A percentile compares a stretch with the other conserved stretches of the same genome.
Conservation (phyloP, 2,113 vertebrate species). For the Indri indri region DNA sequence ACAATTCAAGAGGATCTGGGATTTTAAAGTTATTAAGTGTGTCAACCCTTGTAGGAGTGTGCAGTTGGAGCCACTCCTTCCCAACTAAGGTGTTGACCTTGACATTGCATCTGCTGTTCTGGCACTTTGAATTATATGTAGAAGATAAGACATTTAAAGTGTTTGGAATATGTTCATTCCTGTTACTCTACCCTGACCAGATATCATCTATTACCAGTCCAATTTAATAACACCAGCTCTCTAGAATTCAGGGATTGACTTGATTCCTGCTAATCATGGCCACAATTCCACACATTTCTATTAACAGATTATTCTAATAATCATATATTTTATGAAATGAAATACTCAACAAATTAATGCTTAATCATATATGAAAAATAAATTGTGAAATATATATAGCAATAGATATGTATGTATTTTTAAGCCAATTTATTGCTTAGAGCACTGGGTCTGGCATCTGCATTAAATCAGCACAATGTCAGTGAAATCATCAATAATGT, state of each 20-base stretch:
- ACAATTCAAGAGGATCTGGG: too few relatives aligned
- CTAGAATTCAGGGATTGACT: too few relatives aligned
- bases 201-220: too few relatives aligned
- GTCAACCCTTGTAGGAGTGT: neutral
- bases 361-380: neutral
- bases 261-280: too few relatives aligned
- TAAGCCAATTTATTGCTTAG: neutral
- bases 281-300: too few relatives aligned
- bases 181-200: too few relatives aligned
- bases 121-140: neutral
- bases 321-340: neutral
- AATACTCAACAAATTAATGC: neutral
- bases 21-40: too few relatives aligned
- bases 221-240: too few relatives aligned
- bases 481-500: neutral
- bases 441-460: neutral
- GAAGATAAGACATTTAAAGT: too few relatives aligned
- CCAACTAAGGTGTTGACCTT: neutral
- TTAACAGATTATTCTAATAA: neutral
- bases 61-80: neutral
- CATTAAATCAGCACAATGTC: neutral
- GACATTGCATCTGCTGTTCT: neutral
- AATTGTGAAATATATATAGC: neutral
- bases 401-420: neutral
- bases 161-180: too few relatives aligned